These are phyloP conservation scores for Agonopterix arenella DNA, from an alignment of 2,888 invertebrate species.

Conservation along the genomic window DNA sequence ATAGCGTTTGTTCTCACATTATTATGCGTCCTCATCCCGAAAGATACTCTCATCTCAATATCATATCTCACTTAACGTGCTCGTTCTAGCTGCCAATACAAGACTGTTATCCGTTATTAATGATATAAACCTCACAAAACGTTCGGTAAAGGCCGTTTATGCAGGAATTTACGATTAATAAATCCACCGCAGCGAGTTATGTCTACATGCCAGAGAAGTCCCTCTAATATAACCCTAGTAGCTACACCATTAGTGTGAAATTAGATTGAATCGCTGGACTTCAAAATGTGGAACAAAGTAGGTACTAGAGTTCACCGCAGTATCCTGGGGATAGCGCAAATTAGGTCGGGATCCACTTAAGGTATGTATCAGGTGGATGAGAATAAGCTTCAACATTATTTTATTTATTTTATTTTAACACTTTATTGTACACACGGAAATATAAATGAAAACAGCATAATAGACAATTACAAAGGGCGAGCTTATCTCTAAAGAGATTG, in stretches of 20 bases:
- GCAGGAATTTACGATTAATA: conserved; percentile 47
- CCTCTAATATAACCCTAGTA: too few species aligned
- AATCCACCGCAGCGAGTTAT: conserved; percentile 27
- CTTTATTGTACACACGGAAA: too few species aligned
- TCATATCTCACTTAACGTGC: conserved; percentile 24
- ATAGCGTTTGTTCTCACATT: too few species aligned
- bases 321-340: conserved; percentile 20
- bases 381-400: neutral
- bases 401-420: too few species aligned
- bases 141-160: conserved; percentile 39
- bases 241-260: too few species aligned
- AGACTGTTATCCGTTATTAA: conserved; percentile 44
- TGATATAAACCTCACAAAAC: conserved; percentile 35
- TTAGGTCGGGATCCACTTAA: conserved; percentile 15
- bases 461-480: too few species aligned
- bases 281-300: too few species aligned
- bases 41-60: conserved; percentile 10
- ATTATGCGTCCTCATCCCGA: neutral
- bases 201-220: too few species aligned
- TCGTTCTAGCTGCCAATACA: conserved; percentile 38
- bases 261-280: too few species aligned
- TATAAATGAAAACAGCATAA: too few species aligned
- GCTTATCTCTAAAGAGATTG: too few species aligned
- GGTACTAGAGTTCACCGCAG: conserved; percentile 17
- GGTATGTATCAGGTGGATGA: conserved; percentile 2